phyloP scores from a whole-genome alignment of 2,888 invertebrate species.

The Boloria euphrosyne region DNA sequence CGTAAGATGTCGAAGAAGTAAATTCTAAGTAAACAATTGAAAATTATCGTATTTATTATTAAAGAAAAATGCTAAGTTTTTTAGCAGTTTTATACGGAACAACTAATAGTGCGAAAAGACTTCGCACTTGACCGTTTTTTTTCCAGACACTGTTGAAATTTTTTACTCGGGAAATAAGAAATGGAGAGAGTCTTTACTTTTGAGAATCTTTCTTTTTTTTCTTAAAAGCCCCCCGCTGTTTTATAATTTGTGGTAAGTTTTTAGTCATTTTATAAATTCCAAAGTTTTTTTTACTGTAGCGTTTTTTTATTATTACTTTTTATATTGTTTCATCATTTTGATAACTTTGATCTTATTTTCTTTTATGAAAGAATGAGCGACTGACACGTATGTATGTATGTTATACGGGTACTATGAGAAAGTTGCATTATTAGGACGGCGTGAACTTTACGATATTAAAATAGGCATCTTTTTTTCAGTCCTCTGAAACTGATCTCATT shows the following conservation, averaged over 20 bases:
- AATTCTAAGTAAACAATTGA: background rate
- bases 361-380: background rate
- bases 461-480: slow-evolving; percentile 69
- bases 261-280: slow-evolving; percentile 13
- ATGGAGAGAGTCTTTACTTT: slow-evolving; percentile 45
- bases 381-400: background rate
- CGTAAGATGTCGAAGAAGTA: background rate
- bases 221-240: slow-evolving; percentile 34
- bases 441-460: slow-evolving; percentile 47
- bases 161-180: slow-evolving; percentile 45
- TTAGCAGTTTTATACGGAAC: slow-evolving; percentile 29
- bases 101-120: slow-evolving; percentile 41
- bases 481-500: slow-evolving; percentile 73
- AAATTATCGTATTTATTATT: background rate
- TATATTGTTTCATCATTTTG: background rate
- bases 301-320: background rate
- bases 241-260: slow-evolving; percentile 43
- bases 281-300: background rate
- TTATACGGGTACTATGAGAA: slow-evolving; percentile 29
- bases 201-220: slow-evolving; percentile 32
- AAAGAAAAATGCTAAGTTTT: slow-evolving; percentile 3
- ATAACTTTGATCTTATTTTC: background rate
- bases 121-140: slow-evolving; percentile 46
- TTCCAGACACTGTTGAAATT: slow-evolving; percentile 45
- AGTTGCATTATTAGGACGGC: slow-evolving; percentile 33